A percentile compares a stretch with the other conserved stretches of the same genome.
These are phyloP conservation scores for Acrobasis repandana DNA, from an alignment of 2,888 invertebrate genomes.

Conservation along the genomic window DNA sequence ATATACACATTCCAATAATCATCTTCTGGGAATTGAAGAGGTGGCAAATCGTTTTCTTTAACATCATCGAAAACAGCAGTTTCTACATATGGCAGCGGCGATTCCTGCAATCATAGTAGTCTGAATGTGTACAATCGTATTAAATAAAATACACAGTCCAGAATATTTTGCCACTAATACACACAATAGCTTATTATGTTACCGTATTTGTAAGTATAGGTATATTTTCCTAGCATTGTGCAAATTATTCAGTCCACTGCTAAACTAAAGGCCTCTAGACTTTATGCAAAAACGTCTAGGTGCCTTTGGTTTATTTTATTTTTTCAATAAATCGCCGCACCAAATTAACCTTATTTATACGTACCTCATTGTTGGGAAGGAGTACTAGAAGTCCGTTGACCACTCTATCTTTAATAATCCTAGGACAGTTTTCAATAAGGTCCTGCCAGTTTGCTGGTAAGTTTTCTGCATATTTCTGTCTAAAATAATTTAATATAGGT, in stretches of 20 bases:
- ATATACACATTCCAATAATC: conserved; percentile 84
- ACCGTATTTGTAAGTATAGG: too few species aligned
- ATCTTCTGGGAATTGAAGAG: conserved; percentile 71
- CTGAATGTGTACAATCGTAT: too few species aligned
- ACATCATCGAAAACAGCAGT: conserved; percentile 48
- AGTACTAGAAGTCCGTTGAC: conserved; percentile 77
- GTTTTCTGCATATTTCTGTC: conserved; percentile 84
- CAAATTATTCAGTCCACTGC: too few species aligned
- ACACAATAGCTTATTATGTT: too few species aligned
- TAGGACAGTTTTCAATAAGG: conserved; percentile 81
- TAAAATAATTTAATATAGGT: conserved; percentile 59
- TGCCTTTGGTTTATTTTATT: too few species aligned
- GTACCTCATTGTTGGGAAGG: conserved; percentile 68
- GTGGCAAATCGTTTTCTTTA: conserved; percentile 69
- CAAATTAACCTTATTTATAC: conserved; percentile 26
- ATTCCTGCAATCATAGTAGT: conserved; percentile 32
- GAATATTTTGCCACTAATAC: too few species aligned
- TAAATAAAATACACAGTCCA: too few species aligned
- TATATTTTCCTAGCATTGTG: too few species aligned
- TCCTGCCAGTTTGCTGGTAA: conserved; percentile 88
- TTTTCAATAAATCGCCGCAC: too few species aligned
- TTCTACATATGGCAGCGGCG: conserved; percentile 38
- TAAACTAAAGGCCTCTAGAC: too few species aligned
- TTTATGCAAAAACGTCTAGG: too few species aligned
- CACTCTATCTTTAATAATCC: conserved; percentile 79